Evolutionary conservation across 2,113 vertebrate genomes (phyloP).

Genomic region (Indri indri): DNA sequence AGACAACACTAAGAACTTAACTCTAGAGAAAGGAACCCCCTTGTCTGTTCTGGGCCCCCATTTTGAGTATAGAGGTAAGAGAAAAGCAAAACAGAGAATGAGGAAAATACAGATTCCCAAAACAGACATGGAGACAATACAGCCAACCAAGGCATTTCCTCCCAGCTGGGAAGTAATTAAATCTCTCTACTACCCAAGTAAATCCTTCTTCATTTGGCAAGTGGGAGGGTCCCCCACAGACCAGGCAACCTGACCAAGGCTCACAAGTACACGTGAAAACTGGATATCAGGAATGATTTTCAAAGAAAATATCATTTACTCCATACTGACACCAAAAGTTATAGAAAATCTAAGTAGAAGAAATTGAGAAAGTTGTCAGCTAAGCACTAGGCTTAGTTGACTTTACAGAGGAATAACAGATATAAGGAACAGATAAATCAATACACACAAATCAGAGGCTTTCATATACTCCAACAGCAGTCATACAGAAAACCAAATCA

Average conservation of each 20-base stretch:
- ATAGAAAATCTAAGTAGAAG: constrained; percentile 29
- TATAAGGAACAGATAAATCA: constrained; percentile 6
- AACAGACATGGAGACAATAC: neutral
- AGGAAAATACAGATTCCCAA: neutral
- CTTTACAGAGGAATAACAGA: neutral
- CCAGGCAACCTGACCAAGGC: neutral
- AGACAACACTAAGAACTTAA: neutral
- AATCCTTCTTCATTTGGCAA: constrained; percentile 21
- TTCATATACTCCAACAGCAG: too few species aligned
- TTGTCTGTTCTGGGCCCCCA: neutral
- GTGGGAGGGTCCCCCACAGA: neutral
- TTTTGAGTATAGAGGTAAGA: neutral
- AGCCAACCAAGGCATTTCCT: neutral
- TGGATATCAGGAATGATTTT: neutral
- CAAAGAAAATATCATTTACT: constrained; percentile 18
- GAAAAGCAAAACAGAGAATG: neutral
- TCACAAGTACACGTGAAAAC: neutral
- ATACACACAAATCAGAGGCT: too few species aligned
- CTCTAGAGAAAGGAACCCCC: neutral
- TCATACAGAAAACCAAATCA: too few species aligned
- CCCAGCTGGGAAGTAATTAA: neutral
- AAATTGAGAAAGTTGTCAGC: constrained; percentile 13
- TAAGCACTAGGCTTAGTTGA: constrained; percentile 21
- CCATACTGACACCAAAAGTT: neutral
- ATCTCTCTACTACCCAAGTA: neutral